phyloP scores from a whole-genome alignment of 2,797 vertebrate species.

The Tolypeutes matacus region DNA sequence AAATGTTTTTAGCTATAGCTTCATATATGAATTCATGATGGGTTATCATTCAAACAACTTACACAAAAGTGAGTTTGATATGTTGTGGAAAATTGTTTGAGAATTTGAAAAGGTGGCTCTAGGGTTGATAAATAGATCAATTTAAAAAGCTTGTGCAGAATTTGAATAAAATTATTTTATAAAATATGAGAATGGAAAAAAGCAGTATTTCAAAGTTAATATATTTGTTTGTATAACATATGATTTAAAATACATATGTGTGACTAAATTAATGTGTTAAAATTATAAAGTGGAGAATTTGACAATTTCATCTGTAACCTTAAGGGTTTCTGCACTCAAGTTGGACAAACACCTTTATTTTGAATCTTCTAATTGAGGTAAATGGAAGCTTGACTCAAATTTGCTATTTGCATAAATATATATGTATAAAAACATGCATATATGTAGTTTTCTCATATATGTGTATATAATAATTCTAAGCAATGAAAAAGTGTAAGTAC shows the following conservation, averaged over 20 bases:
- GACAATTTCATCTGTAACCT: background rate
- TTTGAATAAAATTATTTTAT: constrained; percentile 52
- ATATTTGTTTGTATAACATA: constrained; percentile 17
- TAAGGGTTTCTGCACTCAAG: background rate
- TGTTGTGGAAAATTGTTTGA: constrained; percentile 50
- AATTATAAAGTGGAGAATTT: constrained; percentile 10
- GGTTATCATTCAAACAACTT: constrained; percentile 31
- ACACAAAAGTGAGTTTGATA: background rate
- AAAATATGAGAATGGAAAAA: background rate
- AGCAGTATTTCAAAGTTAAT: constrained; percentile 23
- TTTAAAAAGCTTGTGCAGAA: constrained; percentile 16
- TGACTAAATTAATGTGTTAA: background rate
- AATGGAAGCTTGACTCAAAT: background rate
- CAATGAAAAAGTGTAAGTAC: background rate
- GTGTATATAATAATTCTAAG: background rate
- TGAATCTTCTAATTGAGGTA: constrained; percentile 22
- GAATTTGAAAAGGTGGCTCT: background rate
- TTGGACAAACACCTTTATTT: constrained; percentile 36
- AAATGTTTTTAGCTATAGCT: background rate
- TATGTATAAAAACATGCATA: background rate
- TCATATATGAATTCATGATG: background rate
- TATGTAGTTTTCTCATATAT: background rate
- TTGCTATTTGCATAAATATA: background rate
- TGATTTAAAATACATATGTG: constrained; percentile 39
- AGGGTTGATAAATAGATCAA: constrained; percentile 8